Evolutionary conservation across 2,888 invertebrate genomes (phyloP).

Genomic region (Chouioia cunea): DNA sequence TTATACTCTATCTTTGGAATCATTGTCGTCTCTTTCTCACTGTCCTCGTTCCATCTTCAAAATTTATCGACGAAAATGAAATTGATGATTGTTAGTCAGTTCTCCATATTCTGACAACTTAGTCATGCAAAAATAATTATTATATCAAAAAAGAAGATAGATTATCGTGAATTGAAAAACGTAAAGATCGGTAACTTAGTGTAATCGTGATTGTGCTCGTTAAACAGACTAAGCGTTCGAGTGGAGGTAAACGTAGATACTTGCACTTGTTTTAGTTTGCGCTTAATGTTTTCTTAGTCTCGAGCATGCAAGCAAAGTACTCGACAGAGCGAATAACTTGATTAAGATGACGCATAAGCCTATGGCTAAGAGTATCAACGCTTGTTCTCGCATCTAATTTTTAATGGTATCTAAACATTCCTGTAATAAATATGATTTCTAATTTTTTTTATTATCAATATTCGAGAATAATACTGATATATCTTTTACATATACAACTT

Average conservation of each 20-base stretch:
- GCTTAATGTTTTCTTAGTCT: conserved; percentile 70
- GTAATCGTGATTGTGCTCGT: conserved; percentile 62
- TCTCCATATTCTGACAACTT: conserved; percentile 63
- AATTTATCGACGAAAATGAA: conserved; percentile 64
- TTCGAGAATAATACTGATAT: neutral
- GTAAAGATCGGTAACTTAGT: conserved; percentile 54
- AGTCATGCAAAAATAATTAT: conserved; percentile 51
- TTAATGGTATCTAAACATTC: conserved; percentile 80
- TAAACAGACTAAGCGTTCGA: conserved; percentile 63
- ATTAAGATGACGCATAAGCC: conserved; percentile 79
- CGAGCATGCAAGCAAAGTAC: conserved; percentile 80
- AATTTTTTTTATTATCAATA: neutral
- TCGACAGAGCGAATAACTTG: conserved; percentile 79
- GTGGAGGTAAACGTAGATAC: conserved; percentile 64
- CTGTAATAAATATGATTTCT: conserved; percentile 62
- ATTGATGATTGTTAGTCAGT: conserved; percentile 61
- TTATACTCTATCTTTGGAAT: conserved; percentile 20
- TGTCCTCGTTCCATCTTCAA: conserved; percentile 67
- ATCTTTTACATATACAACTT: conserved; percentile 54
- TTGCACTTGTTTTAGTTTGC: conserved; percentile 39
- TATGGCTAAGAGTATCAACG: conserved; percentile 76
- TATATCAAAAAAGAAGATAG: conserved; percentile 2
- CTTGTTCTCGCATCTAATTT: conserved; percentile 83
- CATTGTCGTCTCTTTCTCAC: conserved; percentile 52
- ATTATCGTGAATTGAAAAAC: neutral